phyloP scores from a whole-genome alignment of 2,113 vertebrate genomes.

The Urocolius indicus region DNA sequence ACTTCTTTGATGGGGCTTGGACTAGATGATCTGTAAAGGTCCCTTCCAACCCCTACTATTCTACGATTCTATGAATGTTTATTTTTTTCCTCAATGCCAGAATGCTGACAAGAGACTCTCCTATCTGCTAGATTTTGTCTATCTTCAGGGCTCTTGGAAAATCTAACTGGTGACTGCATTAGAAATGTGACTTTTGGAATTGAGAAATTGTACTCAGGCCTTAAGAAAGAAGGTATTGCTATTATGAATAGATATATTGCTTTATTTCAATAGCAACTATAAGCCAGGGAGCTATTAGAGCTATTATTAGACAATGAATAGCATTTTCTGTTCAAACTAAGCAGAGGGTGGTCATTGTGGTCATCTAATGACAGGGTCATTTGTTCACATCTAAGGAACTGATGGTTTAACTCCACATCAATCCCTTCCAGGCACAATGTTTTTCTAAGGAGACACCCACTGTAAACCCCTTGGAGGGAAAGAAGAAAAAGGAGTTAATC shows the following conservation, averaged over 20 bases:
- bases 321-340: not conserved
- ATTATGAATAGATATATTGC: not conserved
- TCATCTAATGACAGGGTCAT: not conserved
- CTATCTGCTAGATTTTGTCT: not conserved
- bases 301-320: rapidly evolving
- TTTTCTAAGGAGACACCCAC: not conserved
- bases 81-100: not conserved
- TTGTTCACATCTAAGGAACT: not conserved
- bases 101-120: not conserved
- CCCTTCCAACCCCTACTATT: too few species aligned
- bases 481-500: not conserved
- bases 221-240: not conserved
- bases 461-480: not conserved
- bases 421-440: not conserved
- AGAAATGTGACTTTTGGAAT: not conserved
- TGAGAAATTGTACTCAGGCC: not conserved
- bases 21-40: not conserved
- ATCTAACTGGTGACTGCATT: not conserved
- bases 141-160: not conserved
- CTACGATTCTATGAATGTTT: not conserved
- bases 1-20: too few species aligned
- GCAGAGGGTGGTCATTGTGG: not conserved
- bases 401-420: not conserved
- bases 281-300: not conserved
- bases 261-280: not conserved